Percentiles rank a stretch among this genome's conserved stretches.
Evolutionary conservation across 2,888 invertebrate species (phyloP).

Genomic region (Antitype chi): DNA sequence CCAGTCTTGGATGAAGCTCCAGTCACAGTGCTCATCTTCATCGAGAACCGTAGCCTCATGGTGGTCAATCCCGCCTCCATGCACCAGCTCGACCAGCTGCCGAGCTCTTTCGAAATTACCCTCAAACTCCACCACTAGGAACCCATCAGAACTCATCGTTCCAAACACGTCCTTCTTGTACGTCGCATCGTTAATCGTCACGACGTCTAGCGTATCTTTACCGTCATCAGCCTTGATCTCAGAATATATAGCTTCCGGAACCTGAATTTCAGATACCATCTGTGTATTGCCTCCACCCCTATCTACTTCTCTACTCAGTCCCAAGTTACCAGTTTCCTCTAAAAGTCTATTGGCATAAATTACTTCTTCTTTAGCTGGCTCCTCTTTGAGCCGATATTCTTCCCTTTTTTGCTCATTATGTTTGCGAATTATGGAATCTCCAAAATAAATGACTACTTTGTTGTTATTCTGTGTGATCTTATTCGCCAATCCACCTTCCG

Average conservation of each 20-base stretch:
- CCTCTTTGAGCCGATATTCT: conserved; percentile 77
- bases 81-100: conserved; percentile 91
- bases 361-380: conserved; percentile 80
- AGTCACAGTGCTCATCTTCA: conserved; percentile 91
- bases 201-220: conserved; percentile 73
- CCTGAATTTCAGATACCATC: conserved; percentile 83
- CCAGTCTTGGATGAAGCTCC: conserved; percentile 95
- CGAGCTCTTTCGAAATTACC: conserved; percentile 91
- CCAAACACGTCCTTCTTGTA: conserved; percentile 86
- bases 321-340: conserved; percentile 81
- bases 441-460: conserved; percentile 94
- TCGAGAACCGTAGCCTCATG: conserved; percentile 87
- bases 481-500: conserved; percentile 82
- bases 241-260: conserved; percentile 86
- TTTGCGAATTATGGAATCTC: conserved; percentile 91
- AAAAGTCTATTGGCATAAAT: conserved; percentile 85
- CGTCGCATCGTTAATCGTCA: conserved; percentile 84
- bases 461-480: conserved; percentile 90
- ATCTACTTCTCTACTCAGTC: conserved; percentile 79
- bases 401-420: conserved; percentile 87
- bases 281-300: conserved; percentile 79
- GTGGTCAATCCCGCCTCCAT: conserved; percentile 84
- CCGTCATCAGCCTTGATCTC: conserved; percentile 81
- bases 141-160: conserved; percentile 88
- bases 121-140: conserved; percentile 91